Conservation (phyloP, 2,113 vertebrate species). For the Coryphaenoides rupestris region DNA sequence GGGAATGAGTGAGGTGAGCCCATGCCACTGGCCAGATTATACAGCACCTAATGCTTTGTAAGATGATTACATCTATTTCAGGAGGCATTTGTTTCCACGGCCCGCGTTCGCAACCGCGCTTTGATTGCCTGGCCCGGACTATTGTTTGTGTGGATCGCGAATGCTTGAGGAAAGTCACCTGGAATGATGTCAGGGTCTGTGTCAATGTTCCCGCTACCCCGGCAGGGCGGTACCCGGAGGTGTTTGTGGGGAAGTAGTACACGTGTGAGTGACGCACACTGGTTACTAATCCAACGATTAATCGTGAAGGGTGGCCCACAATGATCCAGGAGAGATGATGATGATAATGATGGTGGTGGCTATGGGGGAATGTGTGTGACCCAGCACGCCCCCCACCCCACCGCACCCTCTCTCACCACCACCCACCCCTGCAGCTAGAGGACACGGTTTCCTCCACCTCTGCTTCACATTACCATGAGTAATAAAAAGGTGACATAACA, state of each 20-base stretch:
- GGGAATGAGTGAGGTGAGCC: conserved; percentile 47
- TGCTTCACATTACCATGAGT: no score
- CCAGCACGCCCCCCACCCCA: no score
- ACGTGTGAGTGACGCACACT: background rate
- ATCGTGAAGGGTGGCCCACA: background rate
- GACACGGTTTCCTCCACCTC: no score
- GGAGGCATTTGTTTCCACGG: conserved; percentile 76
- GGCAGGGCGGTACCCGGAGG: no score
- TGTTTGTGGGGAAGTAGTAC: no score
- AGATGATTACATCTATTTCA: conserved; percentile 91
- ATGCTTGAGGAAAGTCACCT: background rate
- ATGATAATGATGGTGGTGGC: no score
- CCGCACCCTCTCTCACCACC: no score
- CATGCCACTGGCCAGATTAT: conserved; percentile 73
- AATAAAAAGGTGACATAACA: no score
- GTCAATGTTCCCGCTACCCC: no score
- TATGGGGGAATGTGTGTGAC: no score
- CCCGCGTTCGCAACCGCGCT: conserved; percentile 67
- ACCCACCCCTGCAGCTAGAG: no score
- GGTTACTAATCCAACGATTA: background rate
- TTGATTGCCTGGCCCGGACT: conserved; percentile 41
- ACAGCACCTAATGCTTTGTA: conserved; percentile 81
- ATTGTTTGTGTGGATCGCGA: conserved; percentile 24
- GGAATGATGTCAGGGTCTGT: background rate
- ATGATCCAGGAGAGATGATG: background rate